phyloP scores from a whole-genome alignment of 2,797 vertebrate species.

The Silurus aristotelis region DNA sequence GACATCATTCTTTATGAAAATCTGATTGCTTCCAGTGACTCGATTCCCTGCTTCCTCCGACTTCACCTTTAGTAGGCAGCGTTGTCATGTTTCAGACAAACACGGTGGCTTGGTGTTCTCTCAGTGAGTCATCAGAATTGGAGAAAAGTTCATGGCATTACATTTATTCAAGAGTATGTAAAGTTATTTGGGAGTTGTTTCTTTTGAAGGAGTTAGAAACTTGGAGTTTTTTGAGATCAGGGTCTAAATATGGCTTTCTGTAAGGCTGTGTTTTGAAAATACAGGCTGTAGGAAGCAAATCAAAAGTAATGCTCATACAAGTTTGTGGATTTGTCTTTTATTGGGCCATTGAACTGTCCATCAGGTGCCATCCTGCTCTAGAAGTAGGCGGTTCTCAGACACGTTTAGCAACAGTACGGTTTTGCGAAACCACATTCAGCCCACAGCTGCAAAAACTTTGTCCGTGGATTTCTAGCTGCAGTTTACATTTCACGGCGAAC shows the following conservation, averaged over 20 bases:
- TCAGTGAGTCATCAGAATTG: not conserved
- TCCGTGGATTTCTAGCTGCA: slow-evolving; percentile 9
- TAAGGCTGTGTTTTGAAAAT: no score
- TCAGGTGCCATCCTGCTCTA: not conserved
- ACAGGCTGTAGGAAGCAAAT: not conserved
- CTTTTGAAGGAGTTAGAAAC: not conserved
- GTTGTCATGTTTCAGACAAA: not conserved
- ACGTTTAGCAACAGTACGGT: not conserved
- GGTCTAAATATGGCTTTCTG: not conserved
- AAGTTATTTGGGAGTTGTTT: not conserved
- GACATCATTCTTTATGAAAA: not conserved
- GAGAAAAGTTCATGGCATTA: not conserved
- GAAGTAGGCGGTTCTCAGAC: not conserved
- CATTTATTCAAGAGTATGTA: not conserved
- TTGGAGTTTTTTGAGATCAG: not conserved
- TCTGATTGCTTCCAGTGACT: not conserved
- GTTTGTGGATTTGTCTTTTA: not conserved
- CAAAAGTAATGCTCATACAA: not conserved
- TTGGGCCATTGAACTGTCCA: not conserved
- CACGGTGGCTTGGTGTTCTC: not conserved
- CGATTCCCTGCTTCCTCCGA: not conserved
- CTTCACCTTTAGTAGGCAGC: slow-evolving; percentile 22
- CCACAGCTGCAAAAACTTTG: not conserved
- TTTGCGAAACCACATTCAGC: not conserved
- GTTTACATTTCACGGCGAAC: slow-evolving; percentile 8